These are phyloP conservation scores for Bergia puertoricense DNA, from an alignment of 92 coral and sea anemone genomes.

Conservation along the genomic window DNA sequence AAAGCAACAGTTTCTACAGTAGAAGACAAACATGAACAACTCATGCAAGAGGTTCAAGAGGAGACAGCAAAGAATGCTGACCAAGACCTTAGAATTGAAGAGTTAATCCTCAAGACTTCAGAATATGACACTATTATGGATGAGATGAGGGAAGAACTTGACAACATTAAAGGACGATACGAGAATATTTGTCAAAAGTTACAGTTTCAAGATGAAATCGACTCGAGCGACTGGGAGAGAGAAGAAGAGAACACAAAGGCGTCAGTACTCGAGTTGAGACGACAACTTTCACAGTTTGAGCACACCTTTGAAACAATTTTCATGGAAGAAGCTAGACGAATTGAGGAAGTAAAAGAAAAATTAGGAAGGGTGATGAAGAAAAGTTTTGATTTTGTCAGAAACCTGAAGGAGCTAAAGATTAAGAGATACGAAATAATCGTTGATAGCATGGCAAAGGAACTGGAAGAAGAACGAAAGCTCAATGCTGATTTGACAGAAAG, in stretches of 20 bases:
- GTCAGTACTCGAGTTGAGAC: conserved; percentile 52
- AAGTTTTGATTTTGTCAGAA: conserved; percentile 58
- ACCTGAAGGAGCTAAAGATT: conserved; percentile 51
- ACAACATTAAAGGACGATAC: conserved; percentile 70
- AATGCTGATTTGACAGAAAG: conserved; percentile 61
- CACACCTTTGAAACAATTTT: conserved; percentile 67
- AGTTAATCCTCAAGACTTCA: conserved; percentile 56
- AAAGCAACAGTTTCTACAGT: conserved; percentile 72
- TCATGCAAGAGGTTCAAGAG: conserved; percentile 60
- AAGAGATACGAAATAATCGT: conserved; percentile 52
- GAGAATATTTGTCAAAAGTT: conserved; percentile 60
- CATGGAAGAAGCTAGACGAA: conserved; percentile 70
- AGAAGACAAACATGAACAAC: conserved; percentile 68
- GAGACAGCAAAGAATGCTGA: conserved; percentile 65
- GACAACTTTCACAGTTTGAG: conserved; percentile 71
- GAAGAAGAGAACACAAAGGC: conserved; percentile 27
- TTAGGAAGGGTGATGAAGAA: conserved; percentile 67
- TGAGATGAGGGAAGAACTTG: conserved; percentile 73
- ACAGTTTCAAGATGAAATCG: conserved; percentile 42
- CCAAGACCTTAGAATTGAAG: conserved; percentile 75
- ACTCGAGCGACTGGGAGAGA: conserved; percentile 12
- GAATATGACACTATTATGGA: conserved; percentile 75
- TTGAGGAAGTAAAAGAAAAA: conserved; percentile 66
- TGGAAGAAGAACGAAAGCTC: conserved; percentile 50
- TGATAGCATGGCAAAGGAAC: conserved; percentile 42